Base-by-base conservation (phyloP, 2,113 vertebrate genomes). In the Gopherus evgoodei region DNA sequence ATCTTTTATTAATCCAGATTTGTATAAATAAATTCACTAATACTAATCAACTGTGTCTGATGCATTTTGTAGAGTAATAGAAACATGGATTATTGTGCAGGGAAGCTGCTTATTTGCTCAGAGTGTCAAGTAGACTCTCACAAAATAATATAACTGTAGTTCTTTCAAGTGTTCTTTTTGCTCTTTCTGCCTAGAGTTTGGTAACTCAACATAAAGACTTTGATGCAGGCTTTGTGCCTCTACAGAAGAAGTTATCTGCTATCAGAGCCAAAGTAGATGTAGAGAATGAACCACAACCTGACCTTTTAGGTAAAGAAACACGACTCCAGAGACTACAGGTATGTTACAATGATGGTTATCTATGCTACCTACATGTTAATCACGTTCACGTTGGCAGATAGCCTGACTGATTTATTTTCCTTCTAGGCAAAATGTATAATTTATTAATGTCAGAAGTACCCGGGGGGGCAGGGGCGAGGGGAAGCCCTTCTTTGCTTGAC, bases 301-400 rank as follows among this genome's bases (percentile, higher is more conserved):
- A 99, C 91, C 98, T 99, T 78, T 97, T 99, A 42, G 98, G 98
- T 49, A 99, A 99, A 91, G 99, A 99, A 95, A 98, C 98, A 85
- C 98, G 99, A 78, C 98, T 98, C 4, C 98, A 98, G 69, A 98
- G 98, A 94, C 95, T 99, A n/a, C 98, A 98, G 98, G 99, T 99
- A 94, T 96, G 97, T 87, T n/a, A 12, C 42, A 47, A 7, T 50
- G 31, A 76, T 54, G 69, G 42, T 82, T 88, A 21, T 14, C 57
- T 1, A 0, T 80, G 9, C 75, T 86, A 82, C 81, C 14, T 31
- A 52, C 44, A 81, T 76, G 78, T 50, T 84, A 62, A 78, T 65
- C 82, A 49, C 57, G 29, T 1, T 86, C 47, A 22, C 31, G 1
- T 88, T 93, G 49, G 9, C 24, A 3, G 81, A 25, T 59, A 17